These are phyloP conservation scores for Aspiorhynchus laticeps DNA, from an alignment of 2,113 vertebrate genomes.

Conservation along the genomic window DNA sequence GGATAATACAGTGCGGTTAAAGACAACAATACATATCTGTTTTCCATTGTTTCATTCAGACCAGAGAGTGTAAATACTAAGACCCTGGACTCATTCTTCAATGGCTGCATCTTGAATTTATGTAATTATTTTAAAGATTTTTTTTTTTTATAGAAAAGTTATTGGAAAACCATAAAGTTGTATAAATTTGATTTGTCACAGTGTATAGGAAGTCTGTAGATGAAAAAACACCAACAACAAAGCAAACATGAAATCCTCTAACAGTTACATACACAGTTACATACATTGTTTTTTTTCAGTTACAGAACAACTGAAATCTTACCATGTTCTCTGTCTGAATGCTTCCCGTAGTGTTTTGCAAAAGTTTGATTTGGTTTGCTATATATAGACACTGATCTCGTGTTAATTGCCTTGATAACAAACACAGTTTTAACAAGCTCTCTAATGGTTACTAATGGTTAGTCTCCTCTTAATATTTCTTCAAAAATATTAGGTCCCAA, in stretches of 20 bases:
- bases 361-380: too few species aligned
- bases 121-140: background rate
- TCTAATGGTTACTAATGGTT: too few species aligned
- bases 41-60: conserved; percentile 34
- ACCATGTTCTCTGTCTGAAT: background rate
- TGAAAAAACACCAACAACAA: background rate
- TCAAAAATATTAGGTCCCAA: too few species aligned
- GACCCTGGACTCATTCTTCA: conserved; percentile 38
- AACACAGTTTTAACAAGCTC: too few species aligned
- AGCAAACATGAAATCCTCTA: background rate
- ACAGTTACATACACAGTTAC: background rate
- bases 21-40: conserved; percentile 43
- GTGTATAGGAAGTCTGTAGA: background rate
- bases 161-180: background rate
- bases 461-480: too few species aligned
- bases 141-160: background rate
- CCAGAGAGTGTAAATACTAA: conserved; percentile 21
- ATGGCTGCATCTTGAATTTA: conserved; percentile 14
- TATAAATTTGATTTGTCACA: background rate
- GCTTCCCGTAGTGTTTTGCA: background rate
- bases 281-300: background rate
- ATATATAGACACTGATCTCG: too few species aligned
- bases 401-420: too few species aligned
- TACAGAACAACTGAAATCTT: background rate
- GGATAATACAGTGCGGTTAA: conserved; percentile 46